Percentiles rank a stretch among this genome's conserved stretches.
phyloP scores from a whole-genome alignment of 2,888 invertebrate genomes.

The Parnassius orleans region DNA sequence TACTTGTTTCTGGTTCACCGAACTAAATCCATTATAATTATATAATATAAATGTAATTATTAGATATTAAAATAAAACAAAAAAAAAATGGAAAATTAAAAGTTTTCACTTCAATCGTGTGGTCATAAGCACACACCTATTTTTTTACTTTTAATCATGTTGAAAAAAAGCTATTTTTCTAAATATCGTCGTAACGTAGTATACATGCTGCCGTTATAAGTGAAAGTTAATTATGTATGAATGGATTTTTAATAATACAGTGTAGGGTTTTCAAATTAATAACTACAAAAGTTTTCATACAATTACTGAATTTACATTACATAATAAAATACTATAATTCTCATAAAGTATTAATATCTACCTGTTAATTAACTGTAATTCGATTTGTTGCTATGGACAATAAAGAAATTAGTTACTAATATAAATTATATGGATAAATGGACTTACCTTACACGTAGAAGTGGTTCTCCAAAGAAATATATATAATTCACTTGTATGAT shows the following conservation, averaged over 20 bases:
- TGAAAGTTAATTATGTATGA: neutral
- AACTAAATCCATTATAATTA: too few relatives aligned
- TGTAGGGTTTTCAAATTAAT: neutral
- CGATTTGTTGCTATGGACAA: too few relatives aligned
- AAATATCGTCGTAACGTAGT: neutral
- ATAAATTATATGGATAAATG: constrained; percentile 38
- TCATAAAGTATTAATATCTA: neutral
- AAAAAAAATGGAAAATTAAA: too few relatives aligned
- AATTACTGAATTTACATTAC: neutral
- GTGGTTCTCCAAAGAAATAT: constrained; percentile 41
- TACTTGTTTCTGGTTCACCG: too few relatives aligned
- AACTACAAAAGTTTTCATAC: neutral
- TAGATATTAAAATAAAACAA: too few relatives aligned
- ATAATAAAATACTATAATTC: constrained; percentile 3
- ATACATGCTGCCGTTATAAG: neutral
- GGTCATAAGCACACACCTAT: too few relatives aligned
- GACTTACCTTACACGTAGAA: constrained; percentile 61
- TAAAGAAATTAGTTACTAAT: constrained; percentile 4
- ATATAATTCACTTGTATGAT: constrained; percentile 57
- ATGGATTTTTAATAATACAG: too few relatives aligned
- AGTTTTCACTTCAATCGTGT: too few relatives aligned
- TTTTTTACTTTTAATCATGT: too few relatives aligned
- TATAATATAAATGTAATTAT: too few relatives aligned
- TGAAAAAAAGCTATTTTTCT: too few relatives aligned
- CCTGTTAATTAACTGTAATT: too few relatives aligned